Percentiles rank a stretch among this genome's conserved stretches.
Conservation (phyloP, 2,797 vertebrate species). For the Anabas testudineus region DNA sequence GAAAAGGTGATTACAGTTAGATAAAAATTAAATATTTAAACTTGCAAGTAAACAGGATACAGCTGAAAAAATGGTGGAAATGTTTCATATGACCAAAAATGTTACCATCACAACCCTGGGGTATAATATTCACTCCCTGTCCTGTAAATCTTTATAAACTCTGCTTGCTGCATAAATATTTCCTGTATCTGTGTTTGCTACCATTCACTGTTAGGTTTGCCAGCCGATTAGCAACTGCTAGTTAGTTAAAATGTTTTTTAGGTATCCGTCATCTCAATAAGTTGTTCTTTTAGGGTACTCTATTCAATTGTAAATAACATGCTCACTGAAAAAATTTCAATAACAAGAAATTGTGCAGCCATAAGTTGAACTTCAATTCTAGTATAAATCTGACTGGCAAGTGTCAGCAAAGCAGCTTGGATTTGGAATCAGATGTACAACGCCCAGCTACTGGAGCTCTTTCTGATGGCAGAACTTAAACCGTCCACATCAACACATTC, state of each 20-base stretch:
- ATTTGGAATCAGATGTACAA: too few relatives aligned
- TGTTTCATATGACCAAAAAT: too few relatives aligned
- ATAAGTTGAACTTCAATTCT: slow-evolving; percentile 4
- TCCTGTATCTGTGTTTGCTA: neutral
- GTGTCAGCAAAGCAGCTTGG: neutral
- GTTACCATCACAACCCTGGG: too few relatives aligned
- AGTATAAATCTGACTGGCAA: slow-evolving; percentile 4
- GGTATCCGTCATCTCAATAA: slow-evolving; percentile 14
- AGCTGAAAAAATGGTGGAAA: too few relatives aligned
- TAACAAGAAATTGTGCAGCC: slow-evolving; percentile 1
- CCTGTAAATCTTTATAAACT: neutral
- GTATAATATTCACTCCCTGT: too few relatives aligned
- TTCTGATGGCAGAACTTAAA: neutral
- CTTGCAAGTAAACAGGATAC: too few relatives aligned
- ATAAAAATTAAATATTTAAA: too few relatives aligned
- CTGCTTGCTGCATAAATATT: neutral
- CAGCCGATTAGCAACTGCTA: neutral
- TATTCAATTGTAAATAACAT: neutral
- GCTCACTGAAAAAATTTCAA: slow-evolving; percentile 4
- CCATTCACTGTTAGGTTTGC: neutral
- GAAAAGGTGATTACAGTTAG: too few relatives aligned
- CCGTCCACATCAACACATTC: neutral
- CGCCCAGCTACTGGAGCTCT: too few relatives aligned
- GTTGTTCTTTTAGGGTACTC: slow-evolving; percentile 23
- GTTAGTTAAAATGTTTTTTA: slow-evolving; percentile 5